Evolutionary conservation across 2,888 invertebrate species (phyloP).

Genomic region (Lasioglossum figueresi): DNA sequence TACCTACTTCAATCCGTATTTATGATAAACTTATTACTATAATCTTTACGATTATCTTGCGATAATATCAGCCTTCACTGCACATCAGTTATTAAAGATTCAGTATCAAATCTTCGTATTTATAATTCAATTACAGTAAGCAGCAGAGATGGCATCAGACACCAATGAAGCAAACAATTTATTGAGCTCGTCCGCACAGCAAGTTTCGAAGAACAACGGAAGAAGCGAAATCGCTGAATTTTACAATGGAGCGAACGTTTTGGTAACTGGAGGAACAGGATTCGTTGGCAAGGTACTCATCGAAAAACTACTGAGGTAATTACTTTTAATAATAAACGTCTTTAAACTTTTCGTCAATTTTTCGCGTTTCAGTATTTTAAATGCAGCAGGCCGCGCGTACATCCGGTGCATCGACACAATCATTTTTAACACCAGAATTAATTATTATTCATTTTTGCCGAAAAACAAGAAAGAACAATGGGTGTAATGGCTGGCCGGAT

Average conservation of each 20-base stretch:
- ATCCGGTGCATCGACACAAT: not conserved
- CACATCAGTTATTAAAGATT: too few relatives aligned
- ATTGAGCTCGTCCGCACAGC: slow-evolving; percentile 41
- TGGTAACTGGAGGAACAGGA: slow-evolving; percentile 82
- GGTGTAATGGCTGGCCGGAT: not conserved
- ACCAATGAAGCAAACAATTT: slow-evolving; percentile 4
- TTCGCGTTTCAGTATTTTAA: too few relatives aligned
- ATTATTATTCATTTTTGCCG: not conserved
- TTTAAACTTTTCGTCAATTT: not conserved
- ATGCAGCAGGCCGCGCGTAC: too few relatives aligned
- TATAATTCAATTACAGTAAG: too few relatives aligned
- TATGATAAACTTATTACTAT: too few relatives aligned
- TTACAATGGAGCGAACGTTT: slow-evolving; percentile 75
- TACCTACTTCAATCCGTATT: too few relatives aligned
- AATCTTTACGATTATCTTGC: too few relatives aligned
- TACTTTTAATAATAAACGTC: not conserved
- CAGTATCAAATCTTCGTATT: too few relatives aligned
- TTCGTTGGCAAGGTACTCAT: slow-evolving; percentile 80
- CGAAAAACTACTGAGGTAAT: slow-evolving; percentile 80
- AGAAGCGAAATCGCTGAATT: slow-evolving; percentile 76
- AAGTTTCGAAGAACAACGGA: slow-evolving; percentile 11
- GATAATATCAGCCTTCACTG: too few relatives aligned
- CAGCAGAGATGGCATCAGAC: not conserved
- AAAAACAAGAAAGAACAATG: not conserved
- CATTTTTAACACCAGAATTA: not conserved